These are phyloP conservation scores for Phaedon cochleariae DNA, from an alignment of 2,888 invertebrate genomes.

Conservation along the genomic window DNA sequence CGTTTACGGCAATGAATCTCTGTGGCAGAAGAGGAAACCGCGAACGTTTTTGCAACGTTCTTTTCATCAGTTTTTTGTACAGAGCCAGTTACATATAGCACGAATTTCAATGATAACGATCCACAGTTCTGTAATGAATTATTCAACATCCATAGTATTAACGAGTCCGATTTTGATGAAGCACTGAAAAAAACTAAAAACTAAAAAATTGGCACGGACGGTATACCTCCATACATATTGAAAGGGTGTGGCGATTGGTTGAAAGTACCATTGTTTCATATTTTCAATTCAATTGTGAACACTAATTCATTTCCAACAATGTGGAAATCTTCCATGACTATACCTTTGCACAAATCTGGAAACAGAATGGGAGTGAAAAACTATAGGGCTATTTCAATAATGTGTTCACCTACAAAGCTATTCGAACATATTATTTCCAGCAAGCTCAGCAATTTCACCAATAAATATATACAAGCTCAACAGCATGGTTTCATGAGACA, in stretches of 20 bases:
- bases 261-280: too few relatives aligned
- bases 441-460: background rate
- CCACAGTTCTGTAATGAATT: background rate
- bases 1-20: background rate
- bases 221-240: too few relatives aligned
- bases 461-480: background rate
- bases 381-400: too few relatives aligned
- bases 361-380: background rate
- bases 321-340: background rate
- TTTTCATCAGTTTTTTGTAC: slow-evolving; percentile 2
- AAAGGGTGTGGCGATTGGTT: too few relatives aligned
- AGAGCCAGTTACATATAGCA: background rate
- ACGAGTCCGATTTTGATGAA: background rate
- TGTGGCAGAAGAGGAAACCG: background rate
- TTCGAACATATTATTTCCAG: background rate
- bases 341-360: background rate
- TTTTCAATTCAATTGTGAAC: too few relatives aligned
- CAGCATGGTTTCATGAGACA: background rate
- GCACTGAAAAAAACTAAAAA: background rate
- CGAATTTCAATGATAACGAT: background rate
- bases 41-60: background rate
- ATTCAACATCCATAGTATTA: background rate
- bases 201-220: too few relatives aligned
- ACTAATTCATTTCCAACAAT: too few relatives aligned
- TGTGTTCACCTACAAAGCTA: background rate